These are phyloP conservation scores for Ramphastos sulfuratus DNA, from an alignment of 2,113 vertebrate species.

Conservation along the genomic window DNA sequence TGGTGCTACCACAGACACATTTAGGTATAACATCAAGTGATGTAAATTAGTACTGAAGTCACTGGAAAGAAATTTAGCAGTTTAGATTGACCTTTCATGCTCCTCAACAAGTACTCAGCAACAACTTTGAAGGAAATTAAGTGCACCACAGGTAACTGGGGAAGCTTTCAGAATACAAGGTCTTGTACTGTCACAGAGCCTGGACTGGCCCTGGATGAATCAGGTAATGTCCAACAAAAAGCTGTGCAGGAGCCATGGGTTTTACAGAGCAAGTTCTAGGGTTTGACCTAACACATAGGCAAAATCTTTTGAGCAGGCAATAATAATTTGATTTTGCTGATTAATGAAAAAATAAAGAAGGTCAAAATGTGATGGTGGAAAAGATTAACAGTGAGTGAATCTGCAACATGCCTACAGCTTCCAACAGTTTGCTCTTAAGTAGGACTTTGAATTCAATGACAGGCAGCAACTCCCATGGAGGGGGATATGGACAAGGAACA, in stretches of 20 bases:
- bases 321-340: not conserved
- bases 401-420: not conserved
- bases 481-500: not conserved
- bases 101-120: not conserved
- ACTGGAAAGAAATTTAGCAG: not conserved
- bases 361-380: not conserved
- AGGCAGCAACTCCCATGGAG: not conserved
- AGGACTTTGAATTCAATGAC: not conserved
- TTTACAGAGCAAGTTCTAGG: not conserved
- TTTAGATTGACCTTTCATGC: not conserved
- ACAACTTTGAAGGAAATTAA: not conserved
- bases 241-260: not conserved
- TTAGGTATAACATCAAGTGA: not conserved
- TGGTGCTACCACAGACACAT: not conserved
- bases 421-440: not conserved
- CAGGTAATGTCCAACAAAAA: not conserved
- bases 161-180: not conserved
- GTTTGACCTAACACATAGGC: not conserved
- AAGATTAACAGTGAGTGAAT: not conserved
- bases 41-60: not conserved
- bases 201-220: not conserved
- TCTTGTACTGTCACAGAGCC: fast-evolving
- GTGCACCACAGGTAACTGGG: not conserved
- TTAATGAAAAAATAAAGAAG: not conserved
- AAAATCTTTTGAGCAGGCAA: not conserved